Percentiles rank a stretch among this genome's conserved stretches.
phyloP scores from a whole-genome alignment of 1,140 invertebrate species.

The Brachionus angularis region DNA sequence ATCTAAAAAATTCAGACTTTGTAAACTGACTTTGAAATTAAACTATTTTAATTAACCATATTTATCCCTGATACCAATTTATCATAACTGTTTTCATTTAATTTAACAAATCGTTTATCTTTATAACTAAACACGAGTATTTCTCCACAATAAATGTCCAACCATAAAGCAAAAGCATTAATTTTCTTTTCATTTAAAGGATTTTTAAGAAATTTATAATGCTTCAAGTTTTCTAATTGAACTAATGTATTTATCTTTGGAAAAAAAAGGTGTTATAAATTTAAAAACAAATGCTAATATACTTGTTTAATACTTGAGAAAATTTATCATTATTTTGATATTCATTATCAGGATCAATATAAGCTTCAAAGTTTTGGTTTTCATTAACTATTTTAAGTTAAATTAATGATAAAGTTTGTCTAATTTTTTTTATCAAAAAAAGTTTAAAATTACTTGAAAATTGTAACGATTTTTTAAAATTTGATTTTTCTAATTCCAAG shows the following conservation, averaged over 20 bases:
- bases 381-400: not conserved
- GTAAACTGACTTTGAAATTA: no score
- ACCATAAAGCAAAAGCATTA: constrained; percentile 89
- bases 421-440: no score
- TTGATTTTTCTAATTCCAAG: constrained; percentile 65
- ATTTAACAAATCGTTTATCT: constrained; percentile 74
- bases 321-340: constrained; percentile 84
- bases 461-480: constrained; percentile 7
- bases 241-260: constrained; percentile 82
- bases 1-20: no score
- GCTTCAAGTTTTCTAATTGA: constrained; percentile 87
- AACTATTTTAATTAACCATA: no score
- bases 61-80: constrained; percentile 57
- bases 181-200: constrained; percentile 74
- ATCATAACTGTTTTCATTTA: constrained; percentile 74
- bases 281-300: not conserved
- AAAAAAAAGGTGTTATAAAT: constrained; percentile 35
- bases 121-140: constrained; percentile 79
- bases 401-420: not conserved
- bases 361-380: constrained; percentile 69
- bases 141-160: constrained; percentile 92
- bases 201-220: constrained; percentile 82
- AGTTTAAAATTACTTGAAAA: constrained; percentile 30
- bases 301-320: constrained; percentile 69
- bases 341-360: constrained; percentile 85